Evolutionary conservation across 2,113 vertebrate species (phyloP), one percentile per base, ranked within the genome.

Genomic region (Gasterosteus nipponicus): DNA sequence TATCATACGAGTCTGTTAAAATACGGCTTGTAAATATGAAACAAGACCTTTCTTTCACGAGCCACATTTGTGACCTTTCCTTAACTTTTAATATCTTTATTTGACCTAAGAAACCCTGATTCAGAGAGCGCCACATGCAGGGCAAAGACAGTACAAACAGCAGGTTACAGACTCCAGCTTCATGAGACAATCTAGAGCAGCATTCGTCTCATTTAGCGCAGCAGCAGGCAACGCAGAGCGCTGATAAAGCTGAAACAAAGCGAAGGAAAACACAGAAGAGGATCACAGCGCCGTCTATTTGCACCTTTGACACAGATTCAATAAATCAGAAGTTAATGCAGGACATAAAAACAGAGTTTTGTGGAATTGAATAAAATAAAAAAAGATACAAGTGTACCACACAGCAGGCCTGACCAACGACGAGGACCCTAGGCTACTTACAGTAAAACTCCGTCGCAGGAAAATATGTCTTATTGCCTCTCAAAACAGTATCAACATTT

Each of bases 51-150:
- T 49, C 10, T 64, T 39, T 29, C 59, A 2, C 0, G 4, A 46
- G 46, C 2, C 70, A 90, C 80, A 75, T 72, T 88, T 61, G 53
- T 33, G 26, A 80, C 41, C 66, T 11, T 63, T 76, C 53, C 22
- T 26, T 76, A n/a, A 81, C 8, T 79, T 91, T 91, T 77, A 87
- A 86, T 83, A 49, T 71, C 61, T 93, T 91, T 92, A 90, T 93
- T 88, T 74, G 71, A 84, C 49, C 81, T 88, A 53, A 83, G 72
- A 85, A 89, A 86, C 85, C 82, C 85, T 82, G 87, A 86, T 91
- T 86, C 57, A 83, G 58, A 80, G 18, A 82, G 77, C 2, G 73
- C 61, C 83, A 71, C 33, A 58, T 54, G 54, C 44, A 84, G 77
- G 77, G 64, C 66, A 83, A 62, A 75, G 75, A 75, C 66, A 87